Evolutionary conservation across 2,113 vertebrate genomes (phyloP), one percentile per base, ranked within the genome.

Genomic region (Seriola quinqueradiata): DNA sequence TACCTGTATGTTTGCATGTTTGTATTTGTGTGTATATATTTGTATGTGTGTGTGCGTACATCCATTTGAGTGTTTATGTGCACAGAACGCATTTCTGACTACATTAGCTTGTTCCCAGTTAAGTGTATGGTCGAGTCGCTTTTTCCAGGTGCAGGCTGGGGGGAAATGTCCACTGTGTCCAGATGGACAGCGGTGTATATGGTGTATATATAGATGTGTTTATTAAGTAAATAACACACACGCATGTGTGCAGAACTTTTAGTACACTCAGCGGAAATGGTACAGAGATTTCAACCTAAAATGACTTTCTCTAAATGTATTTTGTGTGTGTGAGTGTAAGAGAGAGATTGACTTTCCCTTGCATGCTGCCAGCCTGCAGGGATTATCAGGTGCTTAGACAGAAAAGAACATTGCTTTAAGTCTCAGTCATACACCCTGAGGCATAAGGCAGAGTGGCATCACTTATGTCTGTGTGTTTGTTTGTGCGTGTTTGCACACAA

Each of bases 371-470:
- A 77, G 77, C 75, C 88, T 71, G 68, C 58, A 65, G 83, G 83
- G 89, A 89, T 76, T 88, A 88, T 82, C 83, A 80, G 79, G 77
- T 81, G 72, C 77, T 84, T 82, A 80, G 81, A 75, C 64, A 58
- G 73, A 79, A 87, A 87, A 86, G 55, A 89, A 85, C 83, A 90
- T 85, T 85, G 84, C 89, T 87, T 88, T 78, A 86, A 89, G 77
- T 77, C 84, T 87, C 76, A 83, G 75, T 76, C 70, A 58, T 70
- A 48, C 70, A 77, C 70, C 86, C 75, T 57, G 61, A 85, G 75
- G 87, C 82, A 59, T 50, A 28, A 58, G 61, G 23, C 58, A 77
- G 50, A 71, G 70, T 74, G 66, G 68, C 79, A 67, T 75, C 55
- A 44, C 76, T 73, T 71, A 36, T 85, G 40, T 83, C 38, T 60